Conservation (phyloP, 1,140 invertebrate genomes). For the Drosophila malerkotliana region DNA sequence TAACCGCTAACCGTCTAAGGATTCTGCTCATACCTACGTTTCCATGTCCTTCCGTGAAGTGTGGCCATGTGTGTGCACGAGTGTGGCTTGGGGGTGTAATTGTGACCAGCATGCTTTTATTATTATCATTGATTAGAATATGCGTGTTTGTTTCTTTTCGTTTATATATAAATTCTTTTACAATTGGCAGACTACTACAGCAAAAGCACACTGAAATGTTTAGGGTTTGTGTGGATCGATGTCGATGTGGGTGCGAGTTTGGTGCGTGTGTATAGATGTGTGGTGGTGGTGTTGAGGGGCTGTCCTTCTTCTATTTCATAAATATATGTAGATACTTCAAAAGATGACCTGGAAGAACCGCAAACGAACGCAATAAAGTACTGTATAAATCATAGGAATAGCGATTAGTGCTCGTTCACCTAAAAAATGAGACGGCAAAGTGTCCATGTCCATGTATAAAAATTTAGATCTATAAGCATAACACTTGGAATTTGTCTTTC, state of each 20-base stretch:
- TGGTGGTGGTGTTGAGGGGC: neutral
- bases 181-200: conserved; percentile 80
- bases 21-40: conserved; percentile 21
- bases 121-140: conserved; percentile 67
- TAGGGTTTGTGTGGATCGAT: conserved; percentile 6
- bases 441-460: conserved; percentile 69
- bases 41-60: conserved; percentile 22
- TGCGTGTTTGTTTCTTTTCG: conserved; percentile 34
- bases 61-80: neutral
- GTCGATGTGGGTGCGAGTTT: conserved; percentile 2
- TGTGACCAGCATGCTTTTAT: conserved; percentile 62
- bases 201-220: conserved; percentile 75
- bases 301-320: conserved; percentile 10
- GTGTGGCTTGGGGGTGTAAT: conserved; percentile 1
- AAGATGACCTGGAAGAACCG: conserved; percentile 68
- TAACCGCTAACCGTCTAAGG: conserved; percentile 37
- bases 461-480: conserved; percentile 83
- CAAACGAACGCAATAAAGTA: conserved; percentile 61
- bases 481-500: conserved; percentile 79
- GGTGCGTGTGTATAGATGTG: neutral
- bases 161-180: conserved; percentile 79
- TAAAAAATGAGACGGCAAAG: conserved; percentile 56
- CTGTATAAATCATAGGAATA: conserved; percentile 46
- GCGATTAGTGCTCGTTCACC: conserved; percentile 44
- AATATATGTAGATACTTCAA: conserved; percentile 24